phyloP scores from a whole-genome alignment of 1,140 invertebrate genomes.

The Lasaia peninsularis region DNA sequence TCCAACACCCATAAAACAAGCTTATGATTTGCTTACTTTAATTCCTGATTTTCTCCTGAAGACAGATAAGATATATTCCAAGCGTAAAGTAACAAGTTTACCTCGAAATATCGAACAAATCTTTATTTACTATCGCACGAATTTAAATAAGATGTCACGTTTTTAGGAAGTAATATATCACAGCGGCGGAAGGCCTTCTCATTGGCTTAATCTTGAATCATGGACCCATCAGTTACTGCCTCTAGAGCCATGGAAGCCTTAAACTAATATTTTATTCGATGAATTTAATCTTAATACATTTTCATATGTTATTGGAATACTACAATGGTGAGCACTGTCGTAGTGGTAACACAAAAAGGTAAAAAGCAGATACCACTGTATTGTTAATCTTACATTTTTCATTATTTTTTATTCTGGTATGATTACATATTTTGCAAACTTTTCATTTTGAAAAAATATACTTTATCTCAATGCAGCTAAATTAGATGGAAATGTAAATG shows the following conservation, averaged over 20 bases:
- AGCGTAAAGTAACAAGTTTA: neutral
- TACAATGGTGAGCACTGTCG: too few relatives aligned
- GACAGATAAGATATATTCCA: neutral
- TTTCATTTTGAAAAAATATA: too few relatives aligned
- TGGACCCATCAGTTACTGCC: neutral
- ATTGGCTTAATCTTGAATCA: conserved; percentile 6
- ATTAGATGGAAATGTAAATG: too few relatives aligned
- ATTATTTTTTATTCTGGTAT: too few relatives aligned
- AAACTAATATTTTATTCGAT: neutral
- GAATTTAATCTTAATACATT: neutral
- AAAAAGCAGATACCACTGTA: too few relatives aligned
- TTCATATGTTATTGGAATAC: neutral
- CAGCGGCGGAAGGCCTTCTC: neutral
- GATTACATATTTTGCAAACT: too few relatives aligned
- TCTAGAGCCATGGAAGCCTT: neutral
- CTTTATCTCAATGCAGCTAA: too few relatives aligned
- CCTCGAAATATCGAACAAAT: neutral
- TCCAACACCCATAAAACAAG: too few relatives aligned
- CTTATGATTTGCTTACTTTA: too few relatives aligned
- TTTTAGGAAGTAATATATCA: neutral
- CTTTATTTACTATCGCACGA: neutral
- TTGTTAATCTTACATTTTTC: too few relatives aligned
- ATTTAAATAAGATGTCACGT: neutral
- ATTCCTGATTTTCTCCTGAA: too few relatives aligned
- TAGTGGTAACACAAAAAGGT: too few relatives aligned